Base-by-base conservation (phyloP, 2,113 vertebrate species). In the Perca schrenkii region DNA sequence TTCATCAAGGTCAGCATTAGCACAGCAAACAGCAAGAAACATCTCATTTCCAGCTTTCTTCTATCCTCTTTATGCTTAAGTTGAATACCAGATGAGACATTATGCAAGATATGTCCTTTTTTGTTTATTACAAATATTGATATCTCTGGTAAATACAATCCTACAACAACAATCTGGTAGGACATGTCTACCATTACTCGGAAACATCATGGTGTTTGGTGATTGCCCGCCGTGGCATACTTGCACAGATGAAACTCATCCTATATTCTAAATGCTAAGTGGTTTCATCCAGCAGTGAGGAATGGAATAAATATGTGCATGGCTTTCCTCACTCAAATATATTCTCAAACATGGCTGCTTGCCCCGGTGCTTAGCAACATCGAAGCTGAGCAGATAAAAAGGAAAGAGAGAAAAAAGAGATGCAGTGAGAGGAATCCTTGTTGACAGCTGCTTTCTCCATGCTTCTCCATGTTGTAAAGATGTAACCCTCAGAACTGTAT, bases 281-380 rank as follows among this genome's bases (percentile, higher is more conserved):
- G 94, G 94, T 94, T 96, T 94, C 89, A 93, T 88, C 92, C 93
- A 94, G 89, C 93, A 92, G 85, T 69, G 88, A 90, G 53, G 94
- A 90, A 78, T 87, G 94, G 89, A 94, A 95, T 84, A 74, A 95
- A 96, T 93, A 96, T 96, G 94, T 93, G 94, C 92, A 95, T 95
- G 94, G 93, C 93, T 94, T 95, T 96, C 95, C 95, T 95, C 75
- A 22, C 74, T 77, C 43, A 56, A 80, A 80, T 77, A 67, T 90
- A 88, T 89, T 88, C 94, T 95, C 94, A 91, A 94, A 95, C 82
- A 95, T 77, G 94, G 92, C 93, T 86, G 92, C 94, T 94, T 90
- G 86, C 92, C 80, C 88, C 86, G 95, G 91, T 93, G 93, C 95
- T 91, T 94, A 94, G 95, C 92, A 95, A 95, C 93, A 90, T 91